Evolutionary conservation across 2,888 invertebrate species (phyloP).

Genomic region (Dolomedes plantarius): DNA sequence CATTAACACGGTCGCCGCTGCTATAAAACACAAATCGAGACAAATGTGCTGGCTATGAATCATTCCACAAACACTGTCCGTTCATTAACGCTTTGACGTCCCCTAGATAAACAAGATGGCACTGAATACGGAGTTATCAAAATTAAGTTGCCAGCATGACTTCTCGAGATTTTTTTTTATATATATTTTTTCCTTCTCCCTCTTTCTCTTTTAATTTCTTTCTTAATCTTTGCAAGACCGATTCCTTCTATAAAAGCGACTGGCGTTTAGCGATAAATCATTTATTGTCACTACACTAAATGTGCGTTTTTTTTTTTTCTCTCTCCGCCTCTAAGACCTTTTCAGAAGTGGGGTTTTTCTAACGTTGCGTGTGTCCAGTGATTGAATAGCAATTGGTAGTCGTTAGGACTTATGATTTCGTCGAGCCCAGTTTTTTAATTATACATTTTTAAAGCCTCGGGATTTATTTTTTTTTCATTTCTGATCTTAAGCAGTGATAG

Average conservation of each 20-base stretch:
- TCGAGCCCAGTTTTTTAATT: not conserved
- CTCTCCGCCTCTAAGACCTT: not conserved
- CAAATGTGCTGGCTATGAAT: conserved; percentile 11
- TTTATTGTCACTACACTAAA: conserved; percentile 62
- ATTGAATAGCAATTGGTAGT: conserved; percentile 53
- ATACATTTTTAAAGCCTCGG: not conserved
- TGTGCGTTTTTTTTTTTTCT: conserved; percentile 26
- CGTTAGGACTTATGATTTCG: not conserved
- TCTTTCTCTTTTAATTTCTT: not conserved
- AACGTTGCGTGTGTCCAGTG: conserved; percentile 51
- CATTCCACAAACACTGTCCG: not conserved
- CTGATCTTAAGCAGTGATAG: too few species aligned
- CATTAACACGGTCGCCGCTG: not conserved
- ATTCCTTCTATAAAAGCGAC: conserved; percentile 6
- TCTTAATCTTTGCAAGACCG: conserved; percentile 1
- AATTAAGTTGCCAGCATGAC: conserved; percentile 59
- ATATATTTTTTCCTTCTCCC: not conserved
- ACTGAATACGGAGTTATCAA: conserved; percentile 33
- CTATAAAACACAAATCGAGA: not conserved
- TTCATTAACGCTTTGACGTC: conserved; percentile 59
- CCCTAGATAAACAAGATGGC: conserved; percentile 60
- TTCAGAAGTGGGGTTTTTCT: not conserved
- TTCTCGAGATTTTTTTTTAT: too few species aligned
- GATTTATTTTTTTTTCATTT: too few species aligned
- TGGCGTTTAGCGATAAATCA: conserved; percentile 51